A percentile compares a stretch with the other conserved stretches of the same genome.
phyloP scores from a whole-genome alignment of 1,140 invertebrate species.

The Trissolcus basalis region DNA sequence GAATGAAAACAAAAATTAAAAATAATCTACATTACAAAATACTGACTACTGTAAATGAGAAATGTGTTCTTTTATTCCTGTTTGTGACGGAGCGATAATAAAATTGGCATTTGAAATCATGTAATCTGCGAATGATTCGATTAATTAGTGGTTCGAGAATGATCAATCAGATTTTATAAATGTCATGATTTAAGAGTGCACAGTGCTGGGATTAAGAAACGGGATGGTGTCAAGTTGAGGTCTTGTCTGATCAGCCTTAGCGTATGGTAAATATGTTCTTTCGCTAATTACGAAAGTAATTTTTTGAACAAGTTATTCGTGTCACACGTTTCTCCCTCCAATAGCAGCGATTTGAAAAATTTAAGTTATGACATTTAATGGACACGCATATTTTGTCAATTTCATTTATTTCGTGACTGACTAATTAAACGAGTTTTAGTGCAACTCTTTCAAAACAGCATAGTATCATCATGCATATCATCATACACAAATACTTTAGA shows the following conservation, averaged over 20 bases:
- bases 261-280: conserved; percentile 45
- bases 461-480: conserved; percentile 3
- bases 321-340: conserved; percentile 34
- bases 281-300: conserved; percentile 56
- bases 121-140: conserved; percentile 58
- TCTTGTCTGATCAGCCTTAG: conserved; percentile 23
- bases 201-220: conserved; percentile 52
- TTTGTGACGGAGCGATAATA: conserved; percentile 29
- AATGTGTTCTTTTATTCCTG: not conserved
- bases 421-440: conserved; percentile 56
- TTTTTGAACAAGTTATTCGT: conserved; percentile 48
- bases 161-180: conserved; percentile 60
- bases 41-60: too few species aligned
- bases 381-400: conserved; percentile 50
- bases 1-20: too few species aligned
- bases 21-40: too few species aligned
- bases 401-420: conserved; percentile 18
- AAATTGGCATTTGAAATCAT: conserved; percentile 39
- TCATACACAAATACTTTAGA: too few species aligned
- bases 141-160: conserved; percentile 59
- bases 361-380: conserved; percentile 42
- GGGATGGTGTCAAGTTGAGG: conserved; percentile 14
- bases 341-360: conserved; percentile 38
- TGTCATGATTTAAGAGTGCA: conserved; percentile 59
- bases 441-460: conserved; percentile 11